Evolutionary conservation across 2,797 vertebrate species (phyloP), one percentile per base, ranked within the genome.

Genomic region (Urocyon cinereoargenteus): DNA sequence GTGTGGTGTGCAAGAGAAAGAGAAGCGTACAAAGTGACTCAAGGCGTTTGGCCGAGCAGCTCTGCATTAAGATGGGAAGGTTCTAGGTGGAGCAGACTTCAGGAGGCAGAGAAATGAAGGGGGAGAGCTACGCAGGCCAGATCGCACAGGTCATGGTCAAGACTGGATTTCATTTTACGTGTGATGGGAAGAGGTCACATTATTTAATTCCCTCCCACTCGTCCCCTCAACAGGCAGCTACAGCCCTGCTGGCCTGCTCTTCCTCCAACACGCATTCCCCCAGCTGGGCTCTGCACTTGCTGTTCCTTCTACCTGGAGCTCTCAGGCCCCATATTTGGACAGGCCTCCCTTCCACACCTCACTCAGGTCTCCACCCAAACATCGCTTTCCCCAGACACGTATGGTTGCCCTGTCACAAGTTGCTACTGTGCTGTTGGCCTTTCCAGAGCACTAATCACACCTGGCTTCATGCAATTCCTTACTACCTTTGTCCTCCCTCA

Each of bases 211-310:
- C 40, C 40, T 45, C 40, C 0, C 9, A 19, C 31, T 3, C 2
- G 2, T 53, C 10, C 21, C 75, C 28, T 68, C 28, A 72, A 4
- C 6, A 9, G 1, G 1, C 4, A 79, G 34, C 34, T 11, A 6
- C 55, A 70, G 28, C 16, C 83, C 28, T 0, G 0, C 28, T 15
- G 15, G 21, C 6, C 36, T 31, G 5, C 2, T 14, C 61, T n/a
- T 70, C 34, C 19, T 66, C 19, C n/a, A 10, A 14, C 7, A 9
- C 6, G 9, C 1, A 2, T 31, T 28, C 64, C 70, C 49, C 21
- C 5, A 4, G 4, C 0, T 3, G 10, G 19, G 62, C 0, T 53
- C 57, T 2, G 1, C 14, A 2, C 53, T 9, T 62, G 24, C 14
- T 34, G 3, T 22, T n/a, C 21, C 73, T 62, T 24, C 45, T 36